Conservation (phyloP, 92 coral and sea anemone genomes). For the Porites rus region DNA sequence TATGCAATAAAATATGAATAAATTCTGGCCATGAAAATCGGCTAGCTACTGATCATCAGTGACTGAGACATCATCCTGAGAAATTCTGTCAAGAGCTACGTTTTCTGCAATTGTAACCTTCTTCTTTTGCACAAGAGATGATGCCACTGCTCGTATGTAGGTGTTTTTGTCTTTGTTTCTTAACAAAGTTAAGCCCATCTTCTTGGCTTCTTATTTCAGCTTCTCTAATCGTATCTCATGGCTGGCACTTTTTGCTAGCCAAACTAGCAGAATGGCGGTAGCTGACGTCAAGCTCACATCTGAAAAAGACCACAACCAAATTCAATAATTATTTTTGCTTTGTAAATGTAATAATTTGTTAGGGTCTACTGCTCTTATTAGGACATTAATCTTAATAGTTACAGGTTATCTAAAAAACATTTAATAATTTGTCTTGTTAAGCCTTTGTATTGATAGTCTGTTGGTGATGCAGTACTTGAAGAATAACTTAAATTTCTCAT, state of each 20-base stretch:
- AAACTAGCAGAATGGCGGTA: constrained; percentile 9
- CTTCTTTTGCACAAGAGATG: not conserved
- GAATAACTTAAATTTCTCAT: too few relatives aligned
- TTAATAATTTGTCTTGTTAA: too few relatives aligned
- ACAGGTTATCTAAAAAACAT: too few relatives aligned
- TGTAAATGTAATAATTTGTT: too few relatives aligned
- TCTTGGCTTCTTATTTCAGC: constrained; percentile 16
- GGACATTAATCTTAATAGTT: too few relatives aligned
- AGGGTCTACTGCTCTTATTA: too few relatives aligned
- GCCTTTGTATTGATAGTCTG: too few relatives aligned
- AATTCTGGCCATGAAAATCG: not conserved
- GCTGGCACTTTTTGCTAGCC: not conserved
- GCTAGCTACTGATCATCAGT: not conserved
- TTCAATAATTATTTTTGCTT: too few relatives aligned
- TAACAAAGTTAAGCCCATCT: not conserved
- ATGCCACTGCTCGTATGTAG: not conserved
- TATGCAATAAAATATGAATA: too few relatives aligned
- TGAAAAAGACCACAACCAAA: not conserved
- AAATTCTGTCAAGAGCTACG: not conserved
- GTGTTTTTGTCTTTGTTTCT: constrained; percentile 29
- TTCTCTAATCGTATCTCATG: not conserved
- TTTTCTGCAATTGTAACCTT: constrained; percentile 13
- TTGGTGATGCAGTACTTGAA: too few relatives aligned
- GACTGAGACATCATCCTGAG: constrained; percentile 28
- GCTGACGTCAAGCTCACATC: constrained; percentile 8